phyloP scores from a whole-genome alignment of 2,797 vertebrate genomes.

The Trachurus trachurus region DNA sequence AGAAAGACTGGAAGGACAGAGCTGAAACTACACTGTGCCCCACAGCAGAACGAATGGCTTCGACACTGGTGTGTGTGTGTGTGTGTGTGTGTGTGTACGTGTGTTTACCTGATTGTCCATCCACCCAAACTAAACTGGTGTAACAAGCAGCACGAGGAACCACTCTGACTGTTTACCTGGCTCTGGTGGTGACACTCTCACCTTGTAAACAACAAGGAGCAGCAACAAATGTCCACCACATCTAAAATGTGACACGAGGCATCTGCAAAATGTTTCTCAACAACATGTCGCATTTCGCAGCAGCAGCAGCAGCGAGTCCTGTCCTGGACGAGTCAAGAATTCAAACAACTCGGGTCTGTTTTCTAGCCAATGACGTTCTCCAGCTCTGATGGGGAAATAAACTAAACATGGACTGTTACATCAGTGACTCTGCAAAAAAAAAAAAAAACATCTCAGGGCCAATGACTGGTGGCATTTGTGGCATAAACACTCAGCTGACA shows the following conservation, averaged over 20 bases:
- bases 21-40: not conserved
- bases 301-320: slow-evolving; percentile 5
- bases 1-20: not conserved
- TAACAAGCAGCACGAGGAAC: slow-evolving; percentile 1
- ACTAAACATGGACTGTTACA: not conserved
- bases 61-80: not conserved
- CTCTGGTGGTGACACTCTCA: not conserved
- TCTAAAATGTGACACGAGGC: not conserved
- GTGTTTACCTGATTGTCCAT: not conserved
- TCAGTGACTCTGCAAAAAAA: slow-evolving; percentile 8
- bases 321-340: slow-evolving; percentile 33
- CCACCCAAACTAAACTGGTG: slow-evolving; percentile 22
- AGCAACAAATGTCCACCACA: not conserved
- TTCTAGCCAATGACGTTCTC: slow-evolving; percentile 34
- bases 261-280: slow-evolving; percentile 14
- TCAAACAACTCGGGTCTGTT: slow-evolving; percentile 55
- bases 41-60: not conserved
- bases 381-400: slow-evolving; percentile 24
- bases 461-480: not conserved
- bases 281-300: slow-evolving; percentile 7
- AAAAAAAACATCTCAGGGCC: not conserved
- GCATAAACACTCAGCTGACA: not conserved
- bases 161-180: not conserved
- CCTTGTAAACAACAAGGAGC: not conserved
- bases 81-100: not conserved